phyloP scores from a whole-genome alignment of 1,140 invertebrate genomes.

The Caerostris darwini region DNA sequence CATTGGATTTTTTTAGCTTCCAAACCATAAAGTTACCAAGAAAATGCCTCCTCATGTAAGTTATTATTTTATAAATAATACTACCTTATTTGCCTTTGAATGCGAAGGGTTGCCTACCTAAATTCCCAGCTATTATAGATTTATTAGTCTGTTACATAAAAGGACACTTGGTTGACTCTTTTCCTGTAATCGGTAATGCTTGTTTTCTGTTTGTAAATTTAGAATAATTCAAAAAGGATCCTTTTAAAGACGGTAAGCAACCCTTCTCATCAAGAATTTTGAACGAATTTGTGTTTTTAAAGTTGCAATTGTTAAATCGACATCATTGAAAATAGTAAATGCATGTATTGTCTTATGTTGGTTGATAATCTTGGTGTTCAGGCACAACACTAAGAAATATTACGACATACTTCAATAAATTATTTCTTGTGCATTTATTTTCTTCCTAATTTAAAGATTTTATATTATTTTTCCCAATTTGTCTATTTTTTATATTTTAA shows the following conservation, averaged over 20 bases:
- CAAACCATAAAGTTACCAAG: not conserved
- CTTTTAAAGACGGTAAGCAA: conserved; percentile 59
- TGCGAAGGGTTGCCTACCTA: conserved; percentile 68
- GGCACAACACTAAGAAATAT: too few species aligned
- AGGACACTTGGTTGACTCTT: not conserved
- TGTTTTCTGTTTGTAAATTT: not conserved
- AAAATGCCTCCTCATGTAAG: not conserved
- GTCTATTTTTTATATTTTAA: too few species aligned
- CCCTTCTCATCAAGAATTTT: conserved; percentile 43
- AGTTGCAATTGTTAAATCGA: too few species aligned
- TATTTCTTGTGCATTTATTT: too few species aligned
- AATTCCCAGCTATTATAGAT: not conserved
- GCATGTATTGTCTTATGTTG: too few species aligned
- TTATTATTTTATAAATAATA: conserved; percentile 6
- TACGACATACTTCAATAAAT: too few species aligned
- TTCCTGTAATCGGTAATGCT: conserved; percentile 4
- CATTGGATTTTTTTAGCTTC: not conserved
- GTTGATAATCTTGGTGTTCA: too few species aligned
- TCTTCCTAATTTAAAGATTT: too few species aligned
- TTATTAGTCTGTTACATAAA: not conserved
- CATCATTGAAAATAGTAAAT: too few species aligned
- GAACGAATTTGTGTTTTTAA: too few species aligned
- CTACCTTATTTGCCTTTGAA: not conserved
- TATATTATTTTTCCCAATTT: too few species aligned
- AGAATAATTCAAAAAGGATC: not conserved